A percentile compares a stretch with the other conserved stretches of the same genome.
These are phyloP conservation scores for Chrosomus eos DNA, from an alignment of 2,797 vertebrate genomes.

Conservation along the genomic window DNA sequence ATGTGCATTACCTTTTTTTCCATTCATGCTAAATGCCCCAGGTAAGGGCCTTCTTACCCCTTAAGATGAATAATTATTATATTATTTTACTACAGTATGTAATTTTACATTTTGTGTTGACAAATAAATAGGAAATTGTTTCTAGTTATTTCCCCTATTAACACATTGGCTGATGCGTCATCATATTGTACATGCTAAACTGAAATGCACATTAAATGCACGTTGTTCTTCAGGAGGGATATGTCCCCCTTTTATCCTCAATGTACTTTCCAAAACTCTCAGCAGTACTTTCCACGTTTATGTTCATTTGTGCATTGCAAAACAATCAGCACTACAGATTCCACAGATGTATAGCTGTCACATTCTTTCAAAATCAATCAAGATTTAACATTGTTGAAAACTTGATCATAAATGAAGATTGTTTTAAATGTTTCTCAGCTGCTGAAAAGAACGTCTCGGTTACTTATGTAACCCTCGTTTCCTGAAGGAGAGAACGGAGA, in stretches of 20 bases:
- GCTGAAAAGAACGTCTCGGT: neutral
- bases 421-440: neutral
- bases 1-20: no score
- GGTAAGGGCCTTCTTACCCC: no score
- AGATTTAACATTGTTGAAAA: neutral
- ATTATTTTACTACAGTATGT: no score
- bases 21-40: no score
- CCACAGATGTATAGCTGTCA: neutral
- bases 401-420: neutral
- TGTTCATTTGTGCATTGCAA: neutral
- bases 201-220: neutral
- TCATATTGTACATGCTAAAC: no score
- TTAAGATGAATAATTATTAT: no score
- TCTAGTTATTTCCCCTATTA: no score
- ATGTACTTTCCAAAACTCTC: neutral
- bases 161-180: neutral
- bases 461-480: no score
- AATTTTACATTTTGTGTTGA: no score
- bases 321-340: neutral
- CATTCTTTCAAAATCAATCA: neutral
- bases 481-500: no score
- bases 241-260: neutral
- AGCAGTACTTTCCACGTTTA: neutral
- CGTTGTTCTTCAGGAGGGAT: neutral
- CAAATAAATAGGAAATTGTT: no score